phyloP scores from a whole-genome alignment of 2,113 vertebrate genomes.

The Oryzias woworae region DNA sequence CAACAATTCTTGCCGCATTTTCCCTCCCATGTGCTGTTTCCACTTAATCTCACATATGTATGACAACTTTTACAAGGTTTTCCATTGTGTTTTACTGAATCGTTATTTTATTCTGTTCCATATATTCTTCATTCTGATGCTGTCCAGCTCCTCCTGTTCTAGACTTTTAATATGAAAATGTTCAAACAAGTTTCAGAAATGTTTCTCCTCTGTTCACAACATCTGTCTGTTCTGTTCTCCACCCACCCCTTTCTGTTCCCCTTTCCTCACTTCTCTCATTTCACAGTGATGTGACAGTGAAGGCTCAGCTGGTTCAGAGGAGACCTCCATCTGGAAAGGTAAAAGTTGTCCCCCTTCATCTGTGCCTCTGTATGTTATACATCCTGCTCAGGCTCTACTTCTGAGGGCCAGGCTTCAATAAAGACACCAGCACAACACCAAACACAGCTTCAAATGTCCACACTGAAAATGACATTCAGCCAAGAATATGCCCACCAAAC shows the following conservation, averaged over 20 bases:
- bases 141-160: slow-evolving; percentile 6
- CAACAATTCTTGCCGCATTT: slow-evolving; percentile 21
- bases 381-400: slow-evolving; percentile 21
- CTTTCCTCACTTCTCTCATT: slow-evolving; percentile 15
- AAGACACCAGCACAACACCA: slow-evolving; percentile 38
- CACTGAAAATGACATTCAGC: slow-evolving; percentile 20
- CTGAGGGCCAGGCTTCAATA: slow-evolving; percentile 18
- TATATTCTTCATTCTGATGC: too few relatives aligned
- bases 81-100: slow-evolving; percentile 38
- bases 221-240: slow-evolving; percentile 15
- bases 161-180: slow-evolving; percentile 19
- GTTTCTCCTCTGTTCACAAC: slow-evolving; percentile 21
- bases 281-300: slow-evolving; percentile 39
- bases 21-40: slow-evolving; percentile 20
- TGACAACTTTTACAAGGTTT: slow-evolving; percentile 23
- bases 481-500: slow-evolving; percentile 22
- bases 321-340: slow-evolving; percentile 50
- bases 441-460: slow-evolving; percentile 24
- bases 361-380: slow-evolving; percentile 7
- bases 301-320: slow-evolving; percentile 40
- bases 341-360: slow-evolving; percentile 24
- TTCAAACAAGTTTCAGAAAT: slow-evolving; percentile 16
- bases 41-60: slow-evolving; percentile 14
- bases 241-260: slow-evolving; percentile 1
- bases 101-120: too few relatives aligned